A percentile compares a stretch with the other conserved stretches of the same genome.
Conservation (phyloP, 2,888 invertebrate genomes). For the Dryobotodes eremita region DNA sequence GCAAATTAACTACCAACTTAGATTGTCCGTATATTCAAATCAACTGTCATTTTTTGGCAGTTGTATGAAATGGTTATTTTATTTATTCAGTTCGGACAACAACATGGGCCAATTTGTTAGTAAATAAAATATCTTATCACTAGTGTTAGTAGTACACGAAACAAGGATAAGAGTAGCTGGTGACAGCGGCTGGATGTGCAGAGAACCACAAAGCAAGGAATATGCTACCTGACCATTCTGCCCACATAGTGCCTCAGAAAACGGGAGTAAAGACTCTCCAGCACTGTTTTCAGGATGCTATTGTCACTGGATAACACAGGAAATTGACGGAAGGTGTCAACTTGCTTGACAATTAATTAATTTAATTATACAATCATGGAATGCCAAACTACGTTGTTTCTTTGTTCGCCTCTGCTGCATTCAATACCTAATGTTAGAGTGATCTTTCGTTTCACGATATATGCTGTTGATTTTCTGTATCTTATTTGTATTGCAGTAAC, state of each 20-base stretch:
- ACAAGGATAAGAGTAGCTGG: too few species aligned
- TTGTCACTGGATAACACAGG: too few species aligned
- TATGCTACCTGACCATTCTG: too few species aligned
- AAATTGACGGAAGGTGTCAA: background rate
- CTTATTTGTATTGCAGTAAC: background rate
- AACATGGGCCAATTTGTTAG: too few species aligned
- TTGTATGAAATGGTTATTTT: background rate
- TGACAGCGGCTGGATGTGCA: too few species aligned
- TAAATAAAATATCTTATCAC: too few species aligned
- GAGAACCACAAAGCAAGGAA: too few species aligned
- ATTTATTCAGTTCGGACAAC: too few species aligned
- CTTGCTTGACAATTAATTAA: background rate
- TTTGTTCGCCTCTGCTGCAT: background rate
- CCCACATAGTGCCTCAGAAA: too few species aligned
- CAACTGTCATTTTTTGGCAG: background rate
- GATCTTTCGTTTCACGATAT: background rate
- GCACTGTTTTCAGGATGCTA: too few species aligned
- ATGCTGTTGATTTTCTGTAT: slow-evolving; percentile 31
- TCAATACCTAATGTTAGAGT: background rate
- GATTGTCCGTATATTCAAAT: background rate
- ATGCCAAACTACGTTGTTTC: background rate
- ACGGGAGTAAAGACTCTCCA: too few species aligned
- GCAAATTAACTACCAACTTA: background rate
- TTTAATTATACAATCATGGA: background rate
- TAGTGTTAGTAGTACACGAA: too few species aligned